phyloP scores from a whole-genome alignment of 2,113 vertebrate species.

The Sylvietta virens region DNA sequence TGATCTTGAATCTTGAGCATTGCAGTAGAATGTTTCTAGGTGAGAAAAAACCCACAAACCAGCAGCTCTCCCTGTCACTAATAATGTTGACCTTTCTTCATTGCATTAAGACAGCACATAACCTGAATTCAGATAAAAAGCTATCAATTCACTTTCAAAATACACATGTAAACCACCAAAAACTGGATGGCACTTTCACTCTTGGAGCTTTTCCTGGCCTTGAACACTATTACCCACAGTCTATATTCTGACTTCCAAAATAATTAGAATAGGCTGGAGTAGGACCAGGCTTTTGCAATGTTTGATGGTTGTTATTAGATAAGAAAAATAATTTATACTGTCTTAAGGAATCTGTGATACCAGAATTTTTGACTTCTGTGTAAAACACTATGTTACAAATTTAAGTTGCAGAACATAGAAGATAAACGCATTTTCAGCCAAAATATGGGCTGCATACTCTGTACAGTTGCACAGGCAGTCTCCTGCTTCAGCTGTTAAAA shows the following conservation, averaged over 20 bases:
- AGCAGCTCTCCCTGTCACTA: neutral
- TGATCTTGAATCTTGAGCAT: neutral
- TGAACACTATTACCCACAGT: neutral
- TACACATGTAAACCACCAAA: neutral
- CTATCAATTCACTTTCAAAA: neutral
- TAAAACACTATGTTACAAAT: neutral
- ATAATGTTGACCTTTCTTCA: neutral
- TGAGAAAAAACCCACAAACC: neutral
- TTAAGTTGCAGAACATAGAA: neutral
- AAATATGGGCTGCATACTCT: neutral
- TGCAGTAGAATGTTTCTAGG: neutral
- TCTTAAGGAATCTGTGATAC: neutral
- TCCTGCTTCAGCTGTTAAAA: neutral
- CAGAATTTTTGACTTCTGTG: neutral
- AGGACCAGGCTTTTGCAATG: neutral
- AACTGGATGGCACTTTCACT: neutral
- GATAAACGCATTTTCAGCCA: neutral
- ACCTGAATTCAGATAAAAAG: neutral
- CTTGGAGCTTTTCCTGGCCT: neutral
- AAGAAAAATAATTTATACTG: neutral
- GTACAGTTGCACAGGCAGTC: neutral
- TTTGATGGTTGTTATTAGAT: neutral
- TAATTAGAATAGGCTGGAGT: neutral
- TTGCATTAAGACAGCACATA: neutral
- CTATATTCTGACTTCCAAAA: neutral